Percentiles rank a stretch among this genome's conserved stretches.
Conservation (phyloP, 2,797 vertebrate genomes). For the Sebastes melanostomus region DNA sequence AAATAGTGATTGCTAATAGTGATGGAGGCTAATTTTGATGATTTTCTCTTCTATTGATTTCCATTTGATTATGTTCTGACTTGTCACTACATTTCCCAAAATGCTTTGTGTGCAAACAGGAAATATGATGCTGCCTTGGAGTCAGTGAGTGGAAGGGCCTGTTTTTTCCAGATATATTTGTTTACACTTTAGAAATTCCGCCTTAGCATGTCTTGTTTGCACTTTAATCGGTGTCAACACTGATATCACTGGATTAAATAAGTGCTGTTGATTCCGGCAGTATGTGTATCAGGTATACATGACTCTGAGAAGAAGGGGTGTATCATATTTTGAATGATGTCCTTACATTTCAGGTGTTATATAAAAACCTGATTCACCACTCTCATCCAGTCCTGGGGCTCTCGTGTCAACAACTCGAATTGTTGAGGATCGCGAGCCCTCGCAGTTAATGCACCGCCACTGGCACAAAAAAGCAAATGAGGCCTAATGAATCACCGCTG, state of each 20-base stretch:
- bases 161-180: too few species aligned
- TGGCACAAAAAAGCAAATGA: constrained; percentile 57
- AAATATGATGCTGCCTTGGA: not conserved
- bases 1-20: not conserved
- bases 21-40: not conserved
- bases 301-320: not conserved
- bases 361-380: constrained; percentile 35
- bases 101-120: not conserved
- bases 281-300: not conserved
- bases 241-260: not conserved
- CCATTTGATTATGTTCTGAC: not conserved
- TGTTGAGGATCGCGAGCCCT: constrained; percentile 35
- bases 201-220: not conserved
- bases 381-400: not conserved
- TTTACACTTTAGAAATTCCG: too few species aligned
- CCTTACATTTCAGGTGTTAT: constrained; percentile 1
- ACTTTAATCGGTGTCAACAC: not conserved
- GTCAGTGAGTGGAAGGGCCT: too few species aligned
- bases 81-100: not conserved
- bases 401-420: constrained; percentile 59
- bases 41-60: not conserved
- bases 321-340: not conserved
- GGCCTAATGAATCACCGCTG: constrained; percentile 66
- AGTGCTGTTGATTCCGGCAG: not conserved
- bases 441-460: constrained; percentile 45